Evolutionary conservation across 2,113 vertebrate species (phyloP).

Genomic region (Gymnorhina tibicen): DNA sequence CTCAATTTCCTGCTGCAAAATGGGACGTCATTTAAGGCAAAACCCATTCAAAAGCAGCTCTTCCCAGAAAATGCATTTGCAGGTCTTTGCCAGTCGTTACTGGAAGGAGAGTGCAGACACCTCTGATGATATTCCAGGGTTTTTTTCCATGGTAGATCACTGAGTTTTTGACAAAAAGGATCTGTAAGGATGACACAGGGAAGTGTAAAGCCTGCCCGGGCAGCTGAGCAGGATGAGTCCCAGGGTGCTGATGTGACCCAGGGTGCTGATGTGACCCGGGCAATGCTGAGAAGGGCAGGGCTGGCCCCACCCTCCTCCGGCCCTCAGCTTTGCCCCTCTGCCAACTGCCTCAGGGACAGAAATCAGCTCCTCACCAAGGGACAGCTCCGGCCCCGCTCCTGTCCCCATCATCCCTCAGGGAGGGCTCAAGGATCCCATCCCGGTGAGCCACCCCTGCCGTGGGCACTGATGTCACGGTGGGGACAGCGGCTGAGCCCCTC

Average conservation of each 20-base stretch:
- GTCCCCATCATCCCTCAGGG: fast-evolving
- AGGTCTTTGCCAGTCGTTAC: neutral
- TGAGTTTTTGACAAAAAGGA: neutral
- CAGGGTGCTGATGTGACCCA: neutral
- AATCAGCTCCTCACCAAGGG: neutral
- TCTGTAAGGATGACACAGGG: neutral
- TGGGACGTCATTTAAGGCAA: neutral
- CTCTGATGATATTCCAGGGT: neutral
- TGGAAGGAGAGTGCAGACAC: neutral
- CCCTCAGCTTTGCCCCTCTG: neutral
- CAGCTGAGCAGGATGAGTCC: neutral
- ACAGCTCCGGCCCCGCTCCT: neutral
- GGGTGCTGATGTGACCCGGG: neutral
- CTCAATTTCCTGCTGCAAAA: neutral
- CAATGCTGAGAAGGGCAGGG: neutral
- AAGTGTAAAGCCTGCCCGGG: neutral
- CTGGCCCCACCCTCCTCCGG: fast-evolving
- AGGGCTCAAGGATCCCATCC: neutral
- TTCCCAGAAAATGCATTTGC: neutral
- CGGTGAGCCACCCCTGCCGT: fast-evolving
- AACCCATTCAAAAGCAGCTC: neutral
- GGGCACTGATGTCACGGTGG: neutral
- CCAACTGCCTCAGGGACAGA: neutral
- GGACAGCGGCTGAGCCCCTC: neutral
- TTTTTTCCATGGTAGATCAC: neutral